Evolutionary conservation across 1,140 invertebrate genomes (phyloP).

Genomic region (Drosophila miranda): DNA sequence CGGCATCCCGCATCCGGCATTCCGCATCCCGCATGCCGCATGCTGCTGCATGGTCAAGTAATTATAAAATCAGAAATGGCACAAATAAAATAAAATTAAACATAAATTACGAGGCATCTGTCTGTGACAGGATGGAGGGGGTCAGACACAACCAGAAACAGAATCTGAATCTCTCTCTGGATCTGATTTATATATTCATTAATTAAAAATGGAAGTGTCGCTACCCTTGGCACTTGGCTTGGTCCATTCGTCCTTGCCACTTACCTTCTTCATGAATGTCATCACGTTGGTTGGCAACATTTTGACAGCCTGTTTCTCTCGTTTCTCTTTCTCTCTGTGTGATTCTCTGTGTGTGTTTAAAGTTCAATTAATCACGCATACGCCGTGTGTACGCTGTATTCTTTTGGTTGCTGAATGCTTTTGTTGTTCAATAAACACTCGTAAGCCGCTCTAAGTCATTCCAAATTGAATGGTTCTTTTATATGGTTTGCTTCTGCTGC

Average conservation of each 20-base stretch:
- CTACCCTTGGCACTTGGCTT: neutral
- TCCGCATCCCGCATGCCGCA: no score
- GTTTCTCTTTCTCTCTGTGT: neutral
- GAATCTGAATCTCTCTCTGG: neutral
- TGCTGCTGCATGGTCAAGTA: constrained; percentile 5
- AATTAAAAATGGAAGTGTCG: constrained; percentile 45
- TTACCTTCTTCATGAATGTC: constrained; percentile 93
- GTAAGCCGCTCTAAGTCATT: constrained; percentile 55
- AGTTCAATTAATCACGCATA: constrained; percentile 77
- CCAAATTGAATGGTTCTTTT: constrained; percentile 20
- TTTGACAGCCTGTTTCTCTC: constrained; percentile 63
- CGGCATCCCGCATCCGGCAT: no score
- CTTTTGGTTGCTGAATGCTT: constrained; percentile 7
- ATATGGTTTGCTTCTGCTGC: constrained; percentile 13
- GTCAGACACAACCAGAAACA: neutral
- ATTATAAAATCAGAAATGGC: constrained; percentile 59
- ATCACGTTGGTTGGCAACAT: constrained; percentile 91
- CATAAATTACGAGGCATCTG: constrained; percentile 67
- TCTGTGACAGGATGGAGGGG: constrained; percentile 38
- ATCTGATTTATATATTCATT: constrained; percentile 48
- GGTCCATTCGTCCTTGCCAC: constrained; percentile 21
- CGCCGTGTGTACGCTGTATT: constrained; percentile 34
- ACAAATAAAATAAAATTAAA: constrained; percentile 54
- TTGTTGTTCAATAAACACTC: constrained; percentile 11
- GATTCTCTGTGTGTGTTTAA: constrained; percentile 45